Percentiles rank a stretch among this genome's conserved stretches.
Evolutionary conservation across 2,797 vertebrate species (phyloP).

Genomic region (Pseudomugil tenellus): DNA sequence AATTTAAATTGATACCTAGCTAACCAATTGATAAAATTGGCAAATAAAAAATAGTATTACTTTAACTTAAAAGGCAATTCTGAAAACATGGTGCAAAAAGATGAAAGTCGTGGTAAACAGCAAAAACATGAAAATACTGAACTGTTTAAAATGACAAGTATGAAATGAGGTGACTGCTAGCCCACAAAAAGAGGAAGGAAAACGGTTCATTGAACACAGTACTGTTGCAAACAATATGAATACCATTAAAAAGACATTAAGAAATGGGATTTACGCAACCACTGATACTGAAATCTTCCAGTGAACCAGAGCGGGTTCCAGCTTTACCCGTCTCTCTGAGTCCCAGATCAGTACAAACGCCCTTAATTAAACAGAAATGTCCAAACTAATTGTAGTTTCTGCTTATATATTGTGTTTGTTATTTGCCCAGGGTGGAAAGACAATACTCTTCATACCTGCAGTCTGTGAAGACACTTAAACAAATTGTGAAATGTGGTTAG

Average conservation of each 20-base stretch:
- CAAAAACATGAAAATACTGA: not conserved
- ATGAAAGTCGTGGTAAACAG: not conserved
- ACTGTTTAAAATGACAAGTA: not conserved
- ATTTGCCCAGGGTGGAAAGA: too few species aligned
- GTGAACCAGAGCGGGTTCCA: not conserved
- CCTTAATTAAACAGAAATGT: too few species aligned
- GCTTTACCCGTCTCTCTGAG: too few species aligned
- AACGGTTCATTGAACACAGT: not conserved
- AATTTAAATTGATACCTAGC: too few species aligned
- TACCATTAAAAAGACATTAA: not conserved
- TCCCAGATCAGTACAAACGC: too few species aligned
- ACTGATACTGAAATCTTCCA: not conserved
- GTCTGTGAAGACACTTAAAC: too few species aligned
- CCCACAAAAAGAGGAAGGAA: slow-evolving; percentile 17
- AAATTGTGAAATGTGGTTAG: too few species aligned
- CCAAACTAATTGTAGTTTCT: too few species aligned
- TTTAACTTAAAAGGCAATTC: not conserved
- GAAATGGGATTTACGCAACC: slow-evolving; percentile 1
- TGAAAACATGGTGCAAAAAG: not conserved
- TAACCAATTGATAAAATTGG: too few species aligned
- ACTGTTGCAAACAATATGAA: not conserved
- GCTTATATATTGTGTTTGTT: too few species aligned
- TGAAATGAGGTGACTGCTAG: slow-evolving; percentile 4
- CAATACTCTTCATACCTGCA: too few species aligned
- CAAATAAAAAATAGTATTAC: too few species aligned